Base-by-base conservation (phyloP, 2,797 vertebrate genomes). In the Gymnothorax reevesii region DNA sequence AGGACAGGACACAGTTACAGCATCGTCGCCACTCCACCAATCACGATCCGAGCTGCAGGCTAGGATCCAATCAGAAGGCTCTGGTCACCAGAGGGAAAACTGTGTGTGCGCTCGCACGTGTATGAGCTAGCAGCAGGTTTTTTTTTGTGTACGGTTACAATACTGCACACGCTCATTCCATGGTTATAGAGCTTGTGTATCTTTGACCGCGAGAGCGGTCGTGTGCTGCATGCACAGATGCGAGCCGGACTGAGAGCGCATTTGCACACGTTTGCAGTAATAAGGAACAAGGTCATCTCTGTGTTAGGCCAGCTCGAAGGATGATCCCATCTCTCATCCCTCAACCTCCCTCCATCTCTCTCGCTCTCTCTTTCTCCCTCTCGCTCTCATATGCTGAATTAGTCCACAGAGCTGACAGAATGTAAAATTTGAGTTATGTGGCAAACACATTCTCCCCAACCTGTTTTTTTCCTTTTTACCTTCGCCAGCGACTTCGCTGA, bases 1-100 rank as follows among this genome's bases (percentile, higher is more conserved):
- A 91, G 49, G 59, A 80, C 9, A 49, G 59, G 60, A 25, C 86
- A 59, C 57, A 75, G 69, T 57, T 13, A 60, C 13, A 4, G 8
- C 64, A 7, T 84, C 25, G n/a, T 42, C 82, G 3, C 54, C 13
- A 84, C 71, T 42, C 7, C 15, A 87, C 77, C 15, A 55, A 83
- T 33, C 79, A 77, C 59, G 71, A 71, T 49, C 27, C 20, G 6
- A 83, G 15, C 82, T 57, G 9, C 54, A 27, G 80, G 49, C 80
- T 82, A 27, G 54, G 55, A n/a, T 7, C 80, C 52, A 57, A 54
- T 55, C 49, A 5, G 54, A 55, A 82, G 80, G 17, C 20, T 25
- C 52, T 82, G 80, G 25, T 57, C 54, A 12, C 12, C 54, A 27
- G 55, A 52, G 80, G 27, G 13, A 13, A 82, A 55, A 8, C 22